Conservation (phyloP, 2,797 vertebrate species). For the Okamejei kenojei region DNA sequence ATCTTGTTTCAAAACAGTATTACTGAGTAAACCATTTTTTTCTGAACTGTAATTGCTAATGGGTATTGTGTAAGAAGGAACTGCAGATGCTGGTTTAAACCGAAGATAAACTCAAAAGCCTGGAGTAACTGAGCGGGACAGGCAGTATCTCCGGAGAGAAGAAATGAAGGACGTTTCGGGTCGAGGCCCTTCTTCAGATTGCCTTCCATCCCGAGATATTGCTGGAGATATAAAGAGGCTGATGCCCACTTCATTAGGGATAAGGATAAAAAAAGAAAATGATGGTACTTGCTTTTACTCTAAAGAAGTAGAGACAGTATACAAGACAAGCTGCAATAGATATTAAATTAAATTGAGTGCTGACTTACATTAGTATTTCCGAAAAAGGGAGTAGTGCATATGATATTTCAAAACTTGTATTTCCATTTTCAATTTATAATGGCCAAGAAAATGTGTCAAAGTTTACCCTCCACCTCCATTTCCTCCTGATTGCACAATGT, state of each 20-base stretch:
- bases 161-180: no score
- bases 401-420: slow-evolving; percentile 17
- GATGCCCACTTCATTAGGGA: no score
- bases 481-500: slow-evolving; percentile 46
- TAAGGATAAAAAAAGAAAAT: no score
- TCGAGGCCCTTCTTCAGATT: no score
- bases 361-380: not conserved
- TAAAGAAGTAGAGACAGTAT: not conserved
- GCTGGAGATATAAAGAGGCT: not conserved
- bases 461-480: slow-evolving; percentile 33
- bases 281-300: not conserved
- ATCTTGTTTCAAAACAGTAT: not conserved
- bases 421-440: slow-evolving; percentile 35
- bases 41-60: not conserved
- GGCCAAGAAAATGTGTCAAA: slow-evolving; percentile 39
- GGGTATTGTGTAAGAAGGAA: not conserved
- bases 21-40: not conserved
- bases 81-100: no score
- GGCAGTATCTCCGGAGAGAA: no score
- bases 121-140: no score
- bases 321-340: not conserved
- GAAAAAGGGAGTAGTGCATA: not conserved
- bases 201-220: not conserved
- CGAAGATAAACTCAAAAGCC: no score
- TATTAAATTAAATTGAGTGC: not conserved